Evolutionary conservation across 1,140 invertebrate species (phyloP).

Genomic region (Rhagoletis pomonella): DNA sequence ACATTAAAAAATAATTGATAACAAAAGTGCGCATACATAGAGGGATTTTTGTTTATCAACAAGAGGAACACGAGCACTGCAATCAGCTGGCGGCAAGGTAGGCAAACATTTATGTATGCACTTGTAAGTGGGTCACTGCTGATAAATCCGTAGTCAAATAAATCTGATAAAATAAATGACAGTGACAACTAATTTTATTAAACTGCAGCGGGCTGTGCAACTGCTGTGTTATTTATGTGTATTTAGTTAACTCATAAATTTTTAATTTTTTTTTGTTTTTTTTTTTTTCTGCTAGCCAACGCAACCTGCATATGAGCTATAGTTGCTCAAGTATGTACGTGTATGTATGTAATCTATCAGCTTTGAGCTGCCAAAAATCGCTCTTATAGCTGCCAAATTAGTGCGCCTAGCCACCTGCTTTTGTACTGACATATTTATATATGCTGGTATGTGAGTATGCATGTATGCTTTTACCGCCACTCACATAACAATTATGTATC

Average conservation of each 20-base stretch:
- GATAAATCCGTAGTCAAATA: slow-evolving; percentile 37
- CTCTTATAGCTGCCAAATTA: neutral
- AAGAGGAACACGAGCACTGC: neutral
- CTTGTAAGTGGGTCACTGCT: slow-evolving; percentile 29
- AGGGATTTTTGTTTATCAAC: slow-evolving; percentile 36
- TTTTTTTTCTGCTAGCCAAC: no score
- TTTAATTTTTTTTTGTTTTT: neutral
- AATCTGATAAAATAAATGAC: slow-evolving; percentile 42
- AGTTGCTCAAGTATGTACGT: no score
- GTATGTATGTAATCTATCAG: no score
- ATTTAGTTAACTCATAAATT: neutral
- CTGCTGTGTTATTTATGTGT: neutral
- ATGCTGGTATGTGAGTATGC: neutral
- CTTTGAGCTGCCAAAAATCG: neutral
- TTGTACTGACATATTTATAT: neutral
- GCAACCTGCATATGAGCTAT: no score
- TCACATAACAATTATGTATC: slow-evolving; percentile 48
- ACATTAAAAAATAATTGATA: neutral
- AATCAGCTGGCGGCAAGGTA: neutral
- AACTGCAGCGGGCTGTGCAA: neutral
- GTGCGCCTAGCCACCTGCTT: neutral
- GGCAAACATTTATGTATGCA: neutral
- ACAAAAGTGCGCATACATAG: neutral
- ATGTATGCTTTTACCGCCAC: slow-evolving; percentile 30
- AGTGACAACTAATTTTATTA: slow-evolving; percentile 14